Evolutionary conservation across 1,140 invertebrate species (phyloP).

Genomic region (Lanistes nyassanus): DNA sequence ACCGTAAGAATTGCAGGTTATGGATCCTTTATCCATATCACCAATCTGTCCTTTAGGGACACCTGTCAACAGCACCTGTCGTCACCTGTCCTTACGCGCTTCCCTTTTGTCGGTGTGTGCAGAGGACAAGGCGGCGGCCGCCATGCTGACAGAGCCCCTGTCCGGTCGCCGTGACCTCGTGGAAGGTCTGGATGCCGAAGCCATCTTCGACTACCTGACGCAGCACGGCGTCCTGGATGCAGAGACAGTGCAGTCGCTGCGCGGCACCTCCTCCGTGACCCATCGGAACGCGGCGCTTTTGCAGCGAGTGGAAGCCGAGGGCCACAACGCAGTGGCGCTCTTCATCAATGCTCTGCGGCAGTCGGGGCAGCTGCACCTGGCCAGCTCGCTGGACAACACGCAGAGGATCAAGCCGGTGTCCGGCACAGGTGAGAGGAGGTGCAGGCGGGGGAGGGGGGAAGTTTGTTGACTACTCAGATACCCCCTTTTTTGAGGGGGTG

Average conservation of each 20-base stretch:
- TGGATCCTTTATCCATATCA: too few species aligned
- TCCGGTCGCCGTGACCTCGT: constrained; percentile 53
- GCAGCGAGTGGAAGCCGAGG: constrained; percentile 52
- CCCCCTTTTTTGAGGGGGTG: too few species aligned
- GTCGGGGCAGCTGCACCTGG: constrained; percentile 61
- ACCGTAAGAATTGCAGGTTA: too few species aligned
- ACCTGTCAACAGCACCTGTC: too few species aligned
- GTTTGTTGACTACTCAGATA: too few species aligned
- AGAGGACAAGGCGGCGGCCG: constrained; percentile 30
- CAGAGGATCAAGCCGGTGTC: constrained; percentile 60
- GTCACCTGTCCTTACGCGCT: too few species aligned
- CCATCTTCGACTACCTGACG: constrained; percentile 61
- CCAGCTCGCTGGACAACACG: constrained; percentile 55
- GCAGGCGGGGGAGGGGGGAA: too few species aligned
- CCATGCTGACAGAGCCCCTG: constrained; percentile 47
- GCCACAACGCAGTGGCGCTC: constrained; percentile 52
- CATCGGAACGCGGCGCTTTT: constrained; percentile 57
- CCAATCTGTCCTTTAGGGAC: too few species aligned
- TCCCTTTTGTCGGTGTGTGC: neutral
- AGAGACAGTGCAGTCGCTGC: constrained; percentile 40
- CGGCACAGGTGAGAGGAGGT: constrained; percentile 51
- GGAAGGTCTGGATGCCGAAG: constrained; percentile 59
- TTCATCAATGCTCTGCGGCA: constrained; percentile 64
- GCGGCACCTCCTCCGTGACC: constrained; percentile 38
- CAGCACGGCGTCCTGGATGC: constrained; percentile 60